Conservation (phyloP, 2,797 vertebrate species). For the Enteromius afrohamiltoni region DNA sequence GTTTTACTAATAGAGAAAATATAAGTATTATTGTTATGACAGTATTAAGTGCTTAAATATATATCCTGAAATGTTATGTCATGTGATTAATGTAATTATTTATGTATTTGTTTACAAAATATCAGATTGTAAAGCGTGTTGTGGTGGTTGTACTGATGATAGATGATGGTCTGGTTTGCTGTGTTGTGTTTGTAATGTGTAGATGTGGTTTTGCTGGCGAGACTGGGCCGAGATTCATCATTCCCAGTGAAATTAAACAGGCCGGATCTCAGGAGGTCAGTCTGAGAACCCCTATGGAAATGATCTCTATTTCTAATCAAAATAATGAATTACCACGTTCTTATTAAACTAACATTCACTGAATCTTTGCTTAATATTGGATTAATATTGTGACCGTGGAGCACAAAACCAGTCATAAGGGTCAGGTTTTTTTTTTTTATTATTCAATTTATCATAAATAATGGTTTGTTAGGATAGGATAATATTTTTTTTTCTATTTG, state of each 20-base stretch:
- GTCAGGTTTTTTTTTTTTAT: too few species aligned
- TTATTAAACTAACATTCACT: neutral
- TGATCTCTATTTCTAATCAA: neutral
- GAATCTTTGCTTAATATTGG: neutral
- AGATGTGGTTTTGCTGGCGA: conserved; percentile 99
- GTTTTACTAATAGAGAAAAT: too few species aligned
- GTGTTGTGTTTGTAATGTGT: conserved; percentile 35
- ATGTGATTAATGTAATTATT: neutral
- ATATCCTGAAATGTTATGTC: neutral
- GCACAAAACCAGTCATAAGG: too few species aligned
- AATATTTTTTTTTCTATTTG: neutral
- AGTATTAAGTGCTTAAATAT: neutral
- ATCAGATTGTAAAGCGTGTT: too few species aligned
- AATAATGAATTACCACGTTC: neutral
- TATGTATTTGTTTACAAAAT: too few species aligned
- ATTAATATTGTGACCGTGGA: too few species aligned
- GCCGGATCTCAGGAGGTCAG: conserved; percentile 85
- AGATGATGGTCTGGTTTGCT: neutral
- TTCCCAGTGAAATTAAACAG: conserved; percentile 95
- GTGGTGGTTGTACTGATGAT: neutral
- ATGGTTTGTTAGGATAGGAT: neutral
- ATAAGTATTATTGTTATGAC: neutral
- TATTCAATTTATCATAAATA: too few species aligned
- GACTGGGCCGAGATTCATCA: conserved; percentile 95
- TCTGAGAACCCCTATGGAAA: neutral